Evolutionary conservation across 2,797 vertebrate species (phyloP), one percentile per base, ranked within the genome.

Genomic region (Eupleurogrammus muticus): DNA sequence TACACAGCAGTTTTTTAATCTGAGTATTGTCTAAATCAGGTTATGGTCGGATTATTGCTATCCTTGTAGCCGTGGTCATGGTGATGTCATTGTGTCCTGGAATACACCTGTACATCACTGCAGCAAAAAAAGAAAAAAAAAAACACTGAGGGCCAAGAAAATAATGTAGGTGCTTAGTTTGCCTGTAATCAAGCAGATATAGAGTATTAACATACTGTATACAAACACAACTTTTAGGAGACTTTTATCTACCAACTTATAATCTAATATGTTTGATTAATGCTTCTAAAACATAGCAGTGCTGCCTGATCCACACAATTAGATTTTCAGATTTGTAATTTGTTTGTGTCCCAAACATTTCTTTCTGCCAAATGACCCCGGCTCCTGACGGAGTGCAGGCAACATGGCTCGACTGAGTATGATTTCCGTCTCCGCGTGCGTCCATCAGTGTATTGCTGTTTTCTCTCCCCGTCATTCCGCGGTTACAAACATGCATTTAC

Each of bases 401-500:
- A 79, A 81, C 75, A 67, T 58, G 67, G 28, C 69, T 63, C 9
- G 24, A 42, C 78, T 24, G 53, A 58, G 40, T 66, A 40, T 64
- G 54, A 85, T 75, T 82, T 71, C 64, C 49, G 70, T 75, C 74
- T 77, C 74, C 42, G 47, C 21, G 5, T 67, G 72, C 47, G 68
- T 77, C n/a, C 75, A 67, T 85, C 53, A 66, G 51, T 36, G 35
- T 75, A 73, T 77, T 87, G 84, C 85, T 76, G 62, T 80, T 76
- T 82, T 63, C 13, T 63, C 68, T 70, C 47, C 34, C 20, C 28
- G 60, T 57, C 47, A 28, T 28, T 28, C 52, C 1, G 16, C 64
- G 72, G 72, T 82, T 69, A 76, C 78, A 75, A 90, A 85, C 85
- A 86, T 70, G 80, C 74, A 80, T 87, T 90, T 70, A 83, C 81